Evolutionary conservation across 53 echinoderm and acorn worm species (phyloP).

Genomic region (Zoroaster sp.): DNA sequence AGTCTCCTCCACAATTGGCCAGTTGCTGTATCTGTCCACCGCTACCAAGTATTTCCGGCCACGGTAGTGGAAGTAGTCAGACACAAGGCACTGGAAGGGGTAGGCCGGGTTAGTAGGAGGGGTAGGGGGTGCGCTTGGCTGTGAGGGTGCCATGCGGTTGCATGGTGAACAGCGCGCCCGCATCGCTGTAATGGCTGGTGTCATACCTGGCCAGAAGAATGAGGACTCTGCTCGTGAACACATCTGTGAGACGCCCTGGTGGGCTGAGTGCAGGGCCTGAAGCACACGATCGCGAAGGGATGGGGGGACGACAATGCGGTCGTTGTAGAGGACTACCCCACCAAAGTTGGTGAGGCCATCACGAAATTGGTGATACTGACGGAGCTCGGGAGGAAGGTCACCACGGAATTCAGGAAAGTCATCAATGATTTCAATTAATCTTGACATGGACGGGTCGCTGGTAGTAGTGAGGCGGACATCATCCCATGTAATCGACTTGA

Average conservation of each 20-base stretch:
- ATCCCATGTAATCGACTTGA: background rate
- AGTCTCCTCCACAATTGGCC: conserved; percentile 53
- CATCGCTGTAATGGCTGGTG: conserved; percentile 17
- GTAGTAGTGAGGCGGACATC: background rate
- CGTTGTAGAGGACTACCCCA: too few species aligned
- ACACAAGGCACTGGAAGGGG: conserved; percentile 61
- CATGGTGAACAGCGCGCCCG: conserved; percentile 18
- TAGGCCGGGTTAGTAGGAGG: too few species aligned
- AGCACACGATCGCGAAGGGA: too few species aligned
- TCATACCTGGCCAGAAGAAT: conserved; percentile 71
- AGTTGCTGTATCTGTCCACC: conserved; percentile 63
- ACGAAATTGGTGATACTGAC: conserved; percentile 38
- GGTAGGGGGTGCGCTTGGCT: too few species aligned
- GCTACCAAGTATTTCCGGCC: conserved; percentile 52
- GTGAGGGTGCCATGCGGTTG: background rate
- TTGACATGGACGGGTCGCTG: background rate
- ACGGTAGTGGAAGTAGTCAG: conserved; percentile 64
- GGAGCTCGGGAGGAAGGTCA: conserved; percentile 40
- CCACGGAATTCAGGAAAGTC: conserved; percentile 50
- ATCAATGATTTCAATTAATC: background rate
- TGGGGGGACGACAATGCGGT: too few species aligned
- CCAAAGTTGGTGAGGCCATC: too few species aligned
- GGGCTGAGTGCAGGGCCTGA: too few species aligned
- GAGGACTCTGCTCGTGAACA: conserved; percentile 59
- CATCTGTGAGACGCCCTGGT: conserved; percentile 68